Percentiles rank a stretch among this genome's conserved stretches.
phyloP scores from a whole-genome alignment of 2,888 invertebrate genomes.

The Mesopsocus fuscifrons region DNA sequence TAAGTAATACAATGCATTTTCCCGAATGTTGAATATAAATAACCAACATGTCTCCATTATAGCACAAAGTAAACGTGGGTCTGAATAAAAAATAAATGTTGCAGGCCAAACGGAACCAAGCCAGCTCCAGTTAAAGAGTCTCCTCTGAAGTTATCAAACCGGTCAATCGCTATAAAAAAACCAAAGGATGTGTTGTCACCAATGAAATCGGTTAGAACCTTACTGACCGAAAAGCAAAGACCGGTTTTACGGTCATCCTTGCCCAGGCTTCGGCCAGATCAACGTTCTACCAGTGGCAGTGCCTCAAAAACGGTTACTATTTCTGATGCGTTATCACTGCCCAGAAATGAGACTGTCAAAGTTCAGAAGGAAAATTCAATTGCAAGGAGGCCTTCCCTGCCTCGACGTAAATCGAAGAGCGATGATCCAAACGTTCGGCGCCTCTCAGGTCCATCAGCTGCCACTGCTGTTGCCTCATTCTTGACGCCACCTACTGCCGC shows the following conservation, averaged over 20 bases:
- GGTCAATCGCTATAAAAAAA: not conserved
- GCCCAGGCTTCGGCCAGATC: not conserved
- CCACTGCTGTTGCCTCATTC: not conserved
- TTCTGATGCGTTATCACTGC: too few relatives aligned
- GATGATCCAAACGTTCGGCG: not conserved
- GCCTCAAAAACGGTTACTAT: not conserved
- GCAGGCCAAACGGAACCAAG: too few relatives aligned
- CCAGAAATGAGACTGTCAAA: not conserved
- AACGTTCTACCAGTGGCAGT: not conserved
- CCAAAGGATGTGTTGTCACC: not conserved
- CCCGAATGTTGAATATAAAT: too few relatives aligned
- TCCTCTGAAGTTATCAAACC: not conserved
- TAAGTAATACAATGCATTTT: too few relatives aligned
- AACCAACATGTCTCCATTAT: too few relatives aligned
- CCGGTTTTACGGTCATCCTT: not conserved
- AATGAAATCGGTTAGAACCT: not conserved
- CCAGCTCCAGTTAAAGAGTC: not conserved
- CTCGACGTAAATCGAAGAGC: not conserved
- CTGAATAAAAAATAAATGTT: too few relatives aligned
- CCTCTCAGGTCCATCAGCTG: not conserved
- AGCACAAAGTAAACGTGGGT: too few relatives aligned
- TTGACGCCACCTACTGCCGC: too few relatives aligned
- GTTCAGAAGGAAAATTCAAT: not conserved
- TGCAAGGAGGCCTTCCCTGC: not conserved
- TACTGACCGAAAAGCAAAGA: not conserved